Percentiles rank a stretch among this genome's conserved stretches.
phyloP scores from a whole-genome alignment of 2,888 invertebrate genomes.

The Esperia sulphurella region DNA sequence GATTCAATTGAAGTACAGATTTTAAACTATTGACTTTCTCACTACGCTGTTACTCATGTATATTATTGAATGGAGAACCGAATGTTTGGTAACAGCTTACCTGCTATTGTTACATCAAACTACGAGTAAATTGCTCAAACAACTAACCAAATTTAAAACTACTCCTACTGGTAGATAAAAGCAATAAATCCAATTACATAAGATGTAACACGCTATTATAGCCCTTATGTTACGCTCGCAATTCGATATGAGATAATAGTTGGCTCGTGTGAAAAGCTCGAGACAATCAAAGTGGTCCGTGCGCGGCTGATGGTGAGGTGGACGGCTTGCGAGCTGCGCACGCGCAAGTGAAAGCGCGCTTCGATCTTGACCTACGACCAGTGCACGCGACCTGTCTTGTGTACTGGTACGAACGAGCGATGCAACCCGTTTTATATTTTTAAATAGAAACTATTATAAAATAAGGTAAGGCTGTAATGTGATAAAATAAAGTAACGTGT shows the following conservation, averaged over 20 bases:
- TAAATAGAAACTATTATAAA: background rate
- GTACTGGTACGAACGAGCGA: background rate
- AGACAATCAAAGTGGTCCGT: background rate
- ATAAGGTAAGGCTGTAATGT: too few species aligned
- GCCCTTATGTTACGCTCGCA: background rate
- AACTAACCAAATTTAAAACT: too few species aligned
- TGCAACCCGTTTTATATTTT: background rate
- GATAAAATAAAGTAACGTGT: too few species aligned
- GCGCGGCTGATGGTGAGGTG: background rate
- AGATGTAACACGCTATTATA: background rate
- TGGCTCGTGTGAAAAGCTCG: background rate
- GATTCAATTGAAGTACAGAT: too few species aligned
- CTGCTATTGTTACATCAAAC: too few species aligned
- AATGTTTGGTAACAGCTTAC: too few species aligned
- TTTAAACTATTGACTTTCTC: too few species aligned
- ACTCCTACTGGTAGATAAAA: background rate
- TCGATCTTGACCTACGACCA: constrained; percentile 9
- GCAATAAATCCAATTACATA: background rate
- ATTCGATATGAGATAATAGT: background rate
- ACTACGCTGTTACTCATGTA: too few species aligned
- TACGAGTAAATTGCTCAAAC: too few species aligned
- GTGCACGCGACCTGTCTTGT: constrained; percentile 4
- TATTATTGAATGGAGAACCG: too few species aligned
- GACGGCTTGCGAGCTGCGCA: background rate
- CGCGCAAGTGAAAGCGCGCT: constrained; percentile 12